Conservation (phyloP, 1,140 invertebrate species). For the Dendrolimus kikuchii region DNA sequence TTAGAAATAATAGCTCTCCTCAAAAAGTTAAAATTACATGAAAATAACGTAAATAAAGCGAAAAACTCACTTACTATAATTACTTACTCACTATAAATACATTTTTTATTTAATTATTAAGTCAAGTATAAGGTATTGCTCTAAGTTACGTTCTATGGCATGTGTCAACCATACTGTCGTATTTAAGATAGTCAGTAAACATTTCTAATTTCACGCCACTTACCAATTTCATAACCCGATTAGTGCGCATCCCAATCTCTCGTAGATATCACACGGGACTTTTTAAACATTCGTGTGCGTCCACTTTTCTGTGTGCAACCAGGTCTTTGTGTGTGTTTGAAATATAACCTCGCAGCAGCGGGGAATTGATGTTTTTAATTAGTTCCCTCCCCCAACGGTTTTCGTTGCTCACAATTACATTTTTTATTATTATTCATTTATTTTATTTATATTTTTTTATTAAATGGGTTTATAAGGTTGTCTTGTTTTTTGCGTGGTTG, state of each 20-base stretch:
- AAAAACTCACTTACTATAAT: too few relatives aligned
- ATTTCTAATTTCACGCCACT: constrained; percentile 10
- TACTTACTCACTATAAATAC: too few relatives aligned
- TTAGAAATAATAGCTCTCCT: too few relatives aligned
- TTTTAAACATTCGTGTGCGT: constrained; percentile 54
- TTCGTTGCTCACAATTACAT: constrained; percentile 47
- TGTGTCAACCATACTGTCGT: too few relatives aligned
- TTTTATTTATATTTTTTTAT: constrained; percentile 11
- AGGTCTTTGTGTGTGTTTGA: constrained; percentile 49
- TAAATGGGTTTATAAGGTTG: neutral
- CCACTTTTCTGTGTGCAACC: constrained; percentile 22
- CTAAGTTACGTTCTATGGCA: too few relatives aligned
- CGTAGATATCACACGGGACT: constrained; percentile 51
- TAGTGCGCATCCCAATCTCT: constrained; percentile 34
- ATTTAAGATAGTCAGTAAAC: neutral
- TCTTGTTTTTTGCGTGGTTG: neutral
- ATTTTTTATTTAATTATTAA: too few relatives aligned
- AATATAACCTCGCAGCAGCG: constrained; percentile 50
- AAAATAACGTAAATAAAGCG: too few relatives aligned
- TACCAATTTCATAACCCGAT: constrained; percentile 17
- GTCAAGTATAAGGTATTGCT: too few relatives aligned
- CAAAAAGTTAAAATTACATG: too few relatives aligned
- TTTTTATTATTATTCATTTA: constrained; percentile 43
- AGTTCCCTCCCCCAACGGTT: constrained; percentile 57
- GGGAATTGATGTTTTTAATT: constrained; percentile 69